Evolutionary conservation across 1,140 invertebrate species (phyloP).

Genomic region (Coenobita brevimanus): DNA sequence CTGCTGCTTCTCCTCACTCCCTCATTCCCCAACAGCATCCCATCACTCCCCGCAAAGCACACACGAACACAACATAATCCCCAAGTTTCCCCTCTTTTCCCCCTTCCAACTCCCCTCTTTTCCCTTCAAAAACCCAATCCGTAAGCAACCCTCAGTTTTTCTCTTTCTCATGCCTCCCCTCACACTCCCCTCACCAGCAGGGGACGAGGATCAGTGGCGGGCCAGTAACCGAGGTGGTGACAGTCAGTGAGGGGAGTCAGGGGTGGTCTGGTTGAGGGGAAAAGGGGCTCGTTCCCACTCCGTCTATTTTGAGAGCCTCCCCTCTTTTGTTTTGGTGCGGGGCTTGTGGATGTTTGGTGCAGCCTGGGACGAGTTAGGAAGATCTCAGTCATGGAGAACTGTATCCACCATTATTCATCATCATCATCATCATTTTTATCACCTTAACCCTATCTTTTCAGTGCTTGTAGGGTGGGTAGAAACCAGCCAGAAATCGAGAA

Average conservation of each 20-base stretch:
- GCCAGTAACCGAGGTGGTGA: slow-evolving; percentile 34
- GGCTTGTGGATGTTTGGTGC: not conserved
- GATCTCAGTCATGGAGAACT: no score
- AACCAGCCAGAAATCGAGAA: no score
- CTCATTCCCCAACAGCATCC: no score
- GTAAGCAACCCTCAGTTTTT: not conserved
- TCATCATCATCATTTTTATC: no score
- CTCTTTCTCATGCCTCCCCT: not conserved
- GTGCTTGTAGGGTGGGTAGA: no score
- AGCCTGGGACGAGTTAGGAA: no score
- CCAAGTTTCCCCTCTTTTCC: no score
- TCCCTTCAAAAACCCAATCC: not conserved
- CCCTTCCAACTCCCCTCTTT: not conserved
- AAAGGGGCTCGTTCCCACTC: not conserved
- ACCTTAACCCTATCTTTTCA: no score
- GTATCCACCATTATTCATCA: no score
- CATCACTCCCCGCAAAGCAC: no score
- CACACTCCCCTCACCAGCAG: not conserved
- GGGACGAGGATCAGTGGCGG: not conserved
- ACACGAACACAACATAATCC: no score
- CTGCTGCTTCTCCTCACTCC: not conserved
- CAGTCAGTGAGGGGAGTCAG: slow-evolving; percentile 9
- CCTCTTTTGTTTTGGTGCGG: slow-evolving; percentile 24
- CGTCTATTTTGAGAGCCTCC: no score
- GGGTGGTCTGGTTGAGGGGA: not conserved